Percentiles rank a stretch among this genome's conserved stretches.
These are phyloP conservation scores for Dicerorhinus sumatrensis DNA, from an alignment of 2,113 vertebrate genomes.

Conservation along the genomic window DNA sequence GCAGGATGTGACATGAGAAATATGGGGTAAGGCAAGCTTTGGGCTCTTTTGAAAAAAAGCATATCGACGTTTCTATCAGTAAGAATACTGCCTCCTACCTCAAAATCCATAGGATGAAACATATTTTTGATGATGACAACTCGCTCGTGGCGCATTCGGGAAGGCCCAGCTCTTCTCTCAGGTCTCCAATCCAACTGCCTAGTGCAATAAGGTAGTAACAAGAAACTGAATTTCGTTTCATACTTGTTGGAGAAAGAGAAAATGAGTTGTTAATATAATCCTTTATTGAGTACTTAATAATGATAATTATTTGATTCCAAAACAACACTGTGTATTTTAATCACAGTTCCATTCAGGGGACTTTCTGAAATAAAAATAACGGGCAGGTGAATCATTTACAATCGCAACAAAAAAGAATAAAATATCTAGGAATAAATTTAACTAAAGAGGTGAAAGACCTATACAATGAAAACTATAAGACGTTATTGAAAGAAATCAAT, in stretches of 20 bases:
- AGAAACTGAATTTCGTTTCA: conserved; percentile 81
- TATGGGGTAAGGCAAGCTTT: background rate
- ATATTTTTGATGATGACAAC: conserved; percentile 97
- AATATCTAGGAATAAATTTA: too few species aligned
- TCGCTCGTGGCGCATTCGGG: conserved; percentile 92
- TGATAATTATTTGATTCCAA: conserved; percentile 34
- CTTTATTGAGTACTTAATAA: conserved; percentile 40
- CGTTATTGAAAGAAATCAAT: too few species aligned
- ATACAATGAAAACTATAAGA: too few species aligned
- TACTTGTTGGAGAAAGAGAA: conserved; percentile 81
- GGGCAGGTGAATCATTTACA: background rate
- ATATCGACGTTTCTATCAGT: background rate
- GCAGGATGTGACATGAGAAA: background rate
- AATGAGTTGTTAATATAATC: conserved; percentile 60
- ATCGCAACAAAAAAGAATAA: too few species aligned
- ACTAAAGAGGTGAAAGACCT: too few species aligned
- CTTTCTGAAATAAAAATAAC: conserved; percentile 13
- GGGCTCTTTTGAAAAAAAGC: background rate
- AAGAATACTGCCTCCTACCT: conserved; percentile 85
- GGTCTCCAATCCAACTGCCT: conserved; percentile 99
- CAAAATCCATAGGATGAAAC: conserved; percentile 98
- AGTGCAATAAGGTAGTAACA: conserved; percentile 84
- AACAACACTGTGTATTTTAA: conserved; percentile 7
- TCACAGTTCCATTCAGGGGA: conserved; percentile 32
- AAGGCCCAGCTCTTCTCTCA: conserved; percentile 90